Evolutionary conservation across 2,113 vertebrate genomes (phyloP).

Genomic region (Sardina pilchardus): DNA sequence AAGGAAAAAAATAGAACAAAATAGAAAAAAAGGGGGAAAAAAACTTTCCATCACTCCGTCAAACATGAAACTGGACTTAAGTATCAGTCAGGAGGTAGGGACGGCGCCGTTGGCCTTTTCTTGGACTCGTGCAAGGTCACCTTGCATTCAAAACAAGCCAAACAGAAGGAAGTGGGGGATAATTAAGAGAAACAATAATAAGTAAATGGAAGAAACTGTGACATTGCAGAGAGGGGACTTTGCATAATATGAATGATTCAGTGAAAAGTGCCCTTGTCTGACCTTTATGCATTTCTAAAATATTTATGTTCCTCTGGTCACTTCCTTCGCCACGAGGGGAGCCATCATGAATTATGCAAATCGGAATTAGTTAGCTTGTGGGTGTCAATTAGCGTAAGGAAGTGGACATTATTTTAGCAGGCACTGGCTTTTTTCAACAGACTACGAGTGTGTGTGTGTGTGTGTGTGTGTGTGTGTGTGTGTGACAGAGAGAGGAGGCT

Average conservation of each 20-base stretch:
- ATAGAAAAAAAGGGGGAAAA: background rate
- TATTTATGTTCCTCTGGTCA: constrained; percentile 63
- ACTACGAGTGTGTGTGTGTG: background rate
- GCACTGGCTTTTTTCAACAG: constrained; percentile 18
- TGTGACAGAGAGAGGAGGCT: background rate
- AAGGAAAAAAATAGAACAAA: constrained; percentile 15
- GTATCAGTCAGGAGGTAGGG: constrained; percentile 58
- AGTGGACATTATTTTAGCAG: constrained; percentile 47
- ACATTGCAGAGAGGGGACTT: constrained; percentile 52
- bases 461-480: constrained; percentile 5
- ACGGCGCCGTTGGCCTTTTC: constrained; percentile 61
- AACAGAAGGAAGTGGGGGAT: constrained; percentile 54
- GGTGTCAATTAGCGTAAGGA: constrained; percentile 57
- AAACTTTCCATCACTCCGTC: constrained; percentile 46
- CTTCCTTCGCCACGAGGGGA: constrained; percentile 46
- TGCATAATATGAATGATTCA: constrained; percentile 62
- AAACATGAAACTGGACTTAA: constrained; percentile 57
- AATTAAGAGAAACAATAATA: constrained; percentile 70
- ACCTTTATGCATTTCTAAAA: constrained; percentile 54
- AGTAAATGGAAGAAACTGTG: constrained; percentile 63
- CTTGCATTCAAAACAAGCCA: constrained; percentile 54
- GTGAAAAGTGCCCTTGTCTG: constrained; percentile 52
- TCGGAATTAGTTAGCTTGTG: constrained; percentile 59
- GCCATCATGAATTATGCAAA: constrained; percentile 65
- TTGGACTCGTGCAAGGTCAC: constrained; percentile 69